Evolutionary conservation across 2,888 invertebrate genomes (phyloP).

Genomic region (Heterodera filipjevi): DNA sequence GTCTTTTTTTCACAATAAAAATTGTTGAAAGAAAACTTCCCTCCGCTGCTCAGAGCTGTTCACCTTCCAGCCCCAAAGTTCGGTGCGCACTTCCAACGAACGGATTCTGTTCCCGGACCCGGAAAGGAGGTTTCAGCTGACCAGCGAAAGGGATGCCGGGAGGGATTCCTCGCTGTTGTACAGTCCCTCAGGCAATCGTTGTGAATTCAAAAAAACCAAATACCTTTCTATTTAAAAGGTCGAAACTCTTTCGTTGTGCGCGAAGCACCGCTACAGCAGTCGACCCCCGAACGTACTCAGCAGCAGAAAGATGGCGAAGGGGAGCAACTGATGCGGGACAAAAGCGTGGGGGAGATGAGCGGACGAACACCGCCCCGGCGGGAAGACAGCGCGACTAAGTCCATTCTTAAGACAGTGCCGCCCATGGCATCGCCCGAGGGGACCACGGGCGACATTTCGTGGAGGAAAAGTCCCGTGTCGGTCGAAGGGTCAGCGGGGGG

Average conservation of each 20-base stretch:
- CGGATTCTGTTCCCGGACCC: slow-evolving; percentile 29
- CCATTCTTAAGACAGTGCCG: slow-evolving; percentile 17
- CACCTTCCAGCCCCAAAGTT: slow-evolving; percentile 37
- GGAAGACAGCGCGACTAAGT: background rate
- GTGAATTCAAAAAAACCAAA: slow-evolving; percentile 28
- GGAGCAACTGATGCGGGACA: slow-evolving; percentile 36
- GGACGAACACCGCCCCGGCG: slow-evolving; percentile 20
- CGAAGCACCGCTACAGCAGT: slow-evolving; percentile 39
- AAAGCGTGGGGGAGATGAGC: slow-evolving; percentile 2
- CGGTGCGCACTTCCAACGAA: slow-evolving; percentile 39
- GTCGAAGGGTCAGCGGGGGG: background rate
- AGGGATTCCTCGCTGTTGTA: slow-evolving; percentile 57
- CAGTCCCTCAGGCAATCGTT: slow-evolving; percentile 52
- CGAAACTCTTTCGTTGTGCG: slow-evolving; percentile 6
- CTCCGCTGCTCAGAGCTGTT: slow-evolving; percentile 29
- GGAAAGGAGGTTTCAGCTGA: slow-evolving; percentile 38
- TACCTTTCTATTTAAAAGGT: background rate
- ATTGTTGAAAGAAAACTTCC: background rate
- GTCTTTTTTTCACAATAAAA: slow-evolving; percentile 8
- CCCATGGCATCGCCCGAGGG: background rate
- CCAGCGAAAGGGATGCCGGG: slow-evolving; percentile 59
- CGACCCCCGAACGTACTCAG: slow-evolving; percentile 41
- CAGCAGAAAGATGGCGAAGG: slow-evolving; percentile 30
- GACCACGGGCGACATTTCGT: background rate
- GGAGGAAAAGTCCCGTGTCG: slow-evolving; percentile 14